A percentile compares a stretch with the other conserved stretches of the same genome.
Evolutionary conservation across 1,140 invertebrate genomes (phyloP).

Genomic region (Drosophila lacteicornis): DNA sequence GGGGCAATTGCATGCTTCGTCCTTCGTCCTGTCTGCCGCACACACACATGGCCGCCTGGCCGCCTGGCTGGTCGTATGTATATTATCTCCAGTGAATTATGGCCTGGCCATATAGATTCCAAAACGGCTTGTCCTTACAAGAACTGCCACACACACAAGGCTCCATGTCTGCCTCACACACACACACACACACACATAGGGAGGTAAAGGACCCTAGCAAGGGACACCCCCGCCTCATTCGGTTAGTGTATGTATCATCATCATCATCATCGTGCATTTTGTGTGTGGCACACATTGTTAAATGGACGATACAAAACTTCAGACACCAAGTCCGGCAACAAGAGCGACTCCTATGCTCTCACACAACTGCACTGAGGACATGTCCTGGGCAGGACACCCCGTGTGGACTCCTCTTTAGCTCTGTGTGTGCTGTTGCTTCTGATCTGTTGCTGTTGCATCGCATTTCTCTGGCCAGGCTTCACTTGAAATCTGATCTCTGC

Average conservation of each 20-base stretch:
- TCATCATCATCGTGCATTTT: slow-evolving; percentile 72
- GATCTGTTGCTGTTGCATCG: slow-evolving; percentile 50
- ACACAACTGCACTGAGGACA: slow-evolving; percentile 10
- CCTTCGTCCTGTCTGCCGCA: slow-evolving; percentile 39
- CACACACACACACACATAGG: slow-evolving; percentile 3
- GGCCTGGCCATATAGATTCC: slow-evolving; percentile 78
- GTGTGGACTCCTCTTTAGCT: slow-evolving; percentile 9
- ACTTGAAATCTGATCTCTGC: slow-evolving; percentile 54
- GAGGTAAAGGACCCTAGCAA: slow-evolving; percentile 10
- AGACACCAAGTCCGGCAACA: slow-evolving; percentile 38
- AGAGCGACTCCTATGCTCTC: background rate
- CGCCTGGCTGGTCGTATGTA: slow-evolving; percentile 62
- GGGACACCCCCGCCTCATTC: slow-evolving; percentile 9
- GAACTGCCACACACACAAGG: slow-evolving; percentile 31
- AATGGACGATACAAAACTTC: slow-evolving; percentile 82
- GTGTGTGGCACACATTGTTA: slow-evolving; percentile 80
- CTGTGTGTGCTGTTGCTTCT: slow-evolving; percentile 24
- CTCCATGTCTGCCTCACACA: slow-evolving; percentile 45
- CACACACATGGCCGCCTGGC: background rate
- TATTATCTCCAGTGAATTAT: slow-evolving; percentile 83
- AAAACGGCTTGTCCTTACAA: slow-evolving; percentile 79
- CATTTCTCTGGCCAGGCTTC: slow-evolving; percentile 22
- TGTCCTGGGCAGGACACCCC: slow-evolving; percentile 32
- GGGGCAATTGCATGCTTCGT: slow-evolving; percentile 41
- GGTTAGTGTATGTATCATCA: slow-evolving; percentile 60